Base-by-base conservation (phyloP, 2,888 invertebrate species). In the Pristionchus arcanus region DNA sequence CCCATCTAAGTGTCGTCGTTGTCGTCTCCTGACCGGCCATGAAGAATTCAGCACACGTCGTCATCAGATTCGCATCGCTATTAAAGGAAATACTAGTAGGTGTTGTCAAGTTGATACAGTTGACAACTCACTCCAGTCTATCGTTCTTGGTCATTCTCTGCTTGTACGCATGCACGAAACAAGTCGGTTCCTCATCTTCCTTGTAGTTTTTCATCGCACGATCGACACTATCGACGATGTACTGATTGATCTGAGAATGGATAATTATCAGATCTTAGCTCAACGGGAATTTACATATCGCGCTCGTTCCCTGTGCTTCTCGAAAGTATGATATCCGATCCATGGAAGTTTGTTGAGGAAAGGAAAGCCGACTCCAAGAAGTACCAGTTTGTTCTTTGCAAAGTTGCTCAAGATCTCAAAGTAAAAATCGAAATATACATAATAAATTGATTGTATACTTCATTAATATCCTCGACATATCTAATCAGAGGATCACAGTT, bases 181-280 rank as follows among this genome's bases (percentile, higher is more conserved):
- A 68, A 4, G n/a, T 68, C 2, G 68, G 68, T 25, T 31, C 68
- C n/a, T 68, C 68, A 15, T 68, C 68, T 16, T 28, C 31, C 15
- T 68, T 68, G 31, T 68, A 68, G 28, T 13, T 31, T 31, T 68
- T n/a, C 68, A 31, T 28, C n/a, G 68, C 68, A n/a, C 31, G n/a
- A 31, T 68, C 31, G n/a, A 68, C 68, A n/a, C 68, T n/a, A 68
- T 68, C 68, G 31, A 68, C 68, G 68, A 68, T 68, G 68, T 68
- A 68, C 31, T 68, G 31, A 31, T 68, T 68, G 31, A 68, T 68
- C 68, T 68, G 68, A 68, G 28, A 25, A 28, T 68, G 21, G 28
- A 0, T 7, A 31, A n/a, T 68, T 68, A n/a, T 28, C 7, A 28
- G 11, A 28, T 68, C 15, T 68, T 31, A 28, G 15, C n/a, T 28